These are phyloP conservation scores for Zaprionus ghesquierei DNA, from an alignment of 1,140 invertebrate species.

Conservation along the genomic window DNA sequence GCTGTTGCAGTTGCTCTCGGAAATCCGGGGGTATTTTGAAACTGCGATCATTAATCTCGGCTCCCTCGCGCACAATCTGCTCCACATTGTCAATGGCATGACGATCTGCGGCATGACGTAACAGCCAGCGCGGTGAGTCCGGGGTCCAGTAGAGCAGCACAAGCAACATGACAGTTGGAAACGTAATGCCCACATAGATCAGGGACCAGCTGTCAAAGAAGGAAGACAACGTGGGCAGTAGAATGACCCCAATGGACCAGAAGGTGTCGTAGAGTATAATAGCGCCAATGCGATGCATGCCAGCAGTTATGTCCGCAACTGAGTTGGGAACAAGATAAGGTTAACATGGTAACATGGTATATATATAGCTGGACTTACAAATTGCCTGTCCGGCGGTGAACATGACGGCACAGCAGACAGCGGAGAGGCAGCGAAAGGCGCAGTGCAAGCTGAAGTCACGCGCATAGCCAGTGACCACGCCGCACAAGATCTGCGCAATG, in stretches of 20 bases:
- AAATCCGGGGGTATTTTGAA: conserved; percentile 77
- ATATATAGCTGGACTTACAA: conserved; percentile 56
- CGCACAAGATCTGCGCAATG: conserved; percentile 75
- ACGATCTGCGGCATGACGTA: conserved; percentile 63
- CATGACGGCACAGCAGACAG: conserved; percentile 81
- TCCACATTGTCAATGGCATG: conserved; percentile 65
- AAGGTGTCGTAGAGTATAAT: conserved; percentile 83
- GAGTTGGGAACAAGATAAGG: not conserved
- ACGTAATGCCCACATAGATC: conserved; percentile 82
- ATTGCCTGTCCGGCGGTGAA: conserved; percentile 80
- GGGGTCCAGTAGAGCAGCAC: conserved; percentile 82
- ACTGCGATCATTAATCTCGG: conserved; percentile 77
- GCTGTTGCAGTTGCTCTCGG: conserved; percentile 60
- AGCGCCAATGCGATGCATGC: conserved; percentile 78
- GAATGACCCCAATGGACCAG: conserved; percentile 82
- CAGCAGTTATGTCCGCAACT: conserved; percentile 82
- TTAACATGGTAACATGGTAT: no score
- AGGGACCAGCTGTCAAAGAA: conserved; percentile 82
- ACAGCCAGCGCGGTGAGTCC: conserved; percentile 82
- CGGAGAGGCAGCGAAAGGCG: conserved; percentile 77
- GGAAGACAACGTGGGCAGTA: conserved; percentile 78
- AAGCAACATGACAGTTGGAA: conserved; percentile 80
- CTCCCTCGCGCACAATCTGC: conserved; percentile 73
- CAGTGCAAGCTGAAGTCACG: conserved; percentile 80
- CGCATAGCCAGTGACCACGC: conserved; percentile 79